Base-by-base conservation (phyloP, 1,140 invertebrate species). In the Zeugodacus cucurbitae region DNA sequence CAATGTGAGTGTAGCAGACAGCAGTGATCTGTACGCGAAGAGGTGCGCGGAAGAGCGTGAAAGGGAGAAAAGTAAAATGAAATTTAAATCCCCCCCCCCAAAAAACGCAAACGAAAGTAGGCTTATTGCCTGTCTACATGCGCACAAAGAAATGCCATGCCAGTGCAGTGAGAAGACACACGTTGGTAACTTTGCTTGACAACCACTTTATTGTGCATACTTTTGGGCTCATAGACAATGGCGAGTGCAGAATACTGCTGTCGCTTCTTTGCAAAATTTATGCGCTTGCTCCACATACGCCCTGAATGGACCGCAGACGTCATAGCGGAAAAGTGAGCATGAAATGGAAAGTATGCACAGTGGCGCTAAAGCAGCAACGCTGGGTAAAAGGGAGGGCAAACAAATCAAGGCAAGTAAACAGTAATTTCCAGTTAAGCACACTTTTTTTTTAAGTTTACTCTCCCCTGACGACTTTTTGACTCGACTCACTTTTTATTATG, bases 361-460 rank as follows among this genome's bases (percentile, higher is more conserved):
- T 11, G 74, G 41, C 74, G 41, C n/a, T 29, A 26, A 34, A 41
- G 70, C n/a, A 41, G 41, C 22, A 14, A n/a, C 37, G n/a, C 22
- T n/a, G 37, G n/a, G 41, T 10, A 82, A 37, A 82, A 26, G 20
- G 41, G 14, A 26, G 70, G 29, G 70, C 74, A 48, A 82, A 48
- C 41, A 48, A 74, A 82, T 82, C 41, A 82, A 48, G 41, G 22
- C 74, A 14, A 82, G 74, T 48, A 82, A 82, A 82, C 41, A 82
- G 44, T 82, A 48, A 82, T 82, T 82, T 82, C 34, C 41, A 82
- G 74, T 48, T 44, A 82, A 29, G n/a, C n/a, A 22, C 7, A 44
- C 10, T 29, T 48, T 48, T 44, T 14, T 48, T 44, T 26, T n/a
- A 59, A n/a, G n/a, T n/a, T n/a, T 22, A 26, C 58, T 59, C 22